Evolutionary conservation across 92 coral and sea anemone species (phyloP).

Genomic region (Desmophyllum pertusum): DNA sequence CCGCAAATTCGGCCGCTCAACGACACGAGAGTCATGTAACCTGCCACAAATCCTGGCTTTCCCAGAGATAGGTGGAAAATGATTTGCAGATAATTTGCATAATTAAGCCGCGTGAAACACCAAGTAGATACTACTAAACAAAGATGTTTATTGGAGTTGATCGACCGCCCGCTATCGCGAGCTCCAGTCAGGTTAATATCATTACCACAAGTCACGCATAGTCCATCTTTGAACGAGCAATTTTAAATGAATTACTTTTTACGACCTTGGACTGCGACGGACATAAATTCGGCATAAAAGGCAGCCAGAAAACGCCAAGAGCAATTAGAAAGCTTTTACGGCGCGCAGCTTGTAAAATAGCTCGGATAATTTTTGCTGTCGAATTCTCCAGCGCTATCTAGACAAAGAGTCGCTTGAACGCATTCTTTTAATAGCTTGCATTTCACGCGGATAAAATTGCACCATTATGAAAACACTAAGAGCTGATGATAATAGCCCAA

Average conservation of each 20-base stretch:
- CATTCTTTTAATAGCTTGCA: constrained; percentile 73
- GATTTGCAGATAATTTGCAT: constrained; percentile 51
- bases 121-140: constrained; percentile 46
- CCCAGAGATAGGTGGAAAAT: constrained; percentile 17
- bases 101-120: constrained; percentile 49
- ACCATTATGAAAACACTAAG: constrained; percentile 66
- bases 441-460: constrained; percentile 78
- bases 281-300: background rate
- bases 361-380: constrained; percentile 41
- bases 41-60: background rate
- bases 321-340: background rate
- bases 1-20: constrained; percentile 1
- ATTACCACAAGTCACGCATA: constrained; percentile 62
- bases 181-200: constrained; percentile 1
- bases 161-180: constrained; percentile 46
- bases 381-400: constrained; percentile 41
- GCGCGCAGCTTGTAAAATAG: background rate
- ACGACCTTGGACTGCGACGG: background rate
- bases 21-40: background rate
- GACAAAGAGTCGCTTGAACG: constrained; percentile 65
- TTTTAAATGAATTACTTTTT: constrained; percentile 4
- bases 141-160: constrained; percentile 40
- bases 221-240: background rate
- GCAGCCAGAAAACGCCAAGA: constrained; percentile 9
- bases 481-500: constrained; percentile 73